Percentiles rank a stretch among this genome's conserved stretches.
Evolutionary conservation across 2,797 vertebrate genomes (phyloP).

Genomic region (Tympanoctomys barrerae): DNA sequence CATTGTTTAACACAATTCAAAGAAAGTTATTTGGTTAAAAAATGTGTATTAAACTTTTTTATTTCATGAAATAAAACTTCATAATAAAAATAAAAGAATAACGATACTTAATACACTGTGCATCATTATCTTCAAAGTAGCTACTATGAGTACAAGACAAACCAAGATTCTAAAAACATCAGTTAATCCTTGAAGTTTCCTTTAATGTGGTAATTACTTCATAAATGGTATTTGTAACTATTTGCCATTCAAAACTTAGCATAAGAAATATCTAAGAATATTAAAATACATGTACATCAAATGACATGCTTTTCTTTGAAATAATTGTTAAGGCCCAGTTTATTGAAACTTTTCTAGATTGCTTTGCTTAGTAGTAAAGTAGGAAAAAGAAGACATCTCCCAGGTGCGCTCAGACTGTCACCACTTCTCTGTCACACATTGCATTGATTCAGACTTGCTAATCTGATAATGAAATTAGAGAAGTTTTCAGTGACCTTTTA

Average conservation of each 20-base stretch:
- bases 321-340: slow-evolving; percentile 19
- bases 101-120: not conserved
- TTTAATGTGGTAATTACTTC: slow-evolving; percentile 42
- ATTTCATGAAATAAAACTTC: not conserved
- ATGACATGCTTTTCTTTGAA: slow-evolving; percentile 25
- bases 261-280: slow-evolving; percentile 28
- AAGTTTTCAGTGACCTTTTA: not conserved
- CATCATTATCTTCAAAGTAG: not conserved
- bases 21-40: slow-evolving; percentile 53
- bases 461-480: slow-evolving; percentile 24
- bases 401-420: slow-evolving; percentile 2
- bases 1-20: slow-evolving; percentile 33
- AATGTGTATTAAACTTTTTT: not conserved
- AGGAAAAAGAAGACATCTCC: slow-evolving; percentile 28
- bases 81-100: not conserved
- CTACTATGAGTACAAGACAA: not conserved
- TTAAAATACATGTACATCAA: slow-evolving; percentile 36
- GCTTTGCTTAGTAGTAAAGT: slow-evolving; percentile 51
- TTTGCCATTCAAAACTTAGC: slow-evolving; percentile 60
- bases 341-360: slow-evolving; percentile 31
- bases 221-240: not conserved
- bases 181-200: slow-evolving; percentile 30
- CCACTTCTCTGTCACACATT: not conserved
- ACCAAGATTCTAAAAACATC: slow-evolving; percentile 28
- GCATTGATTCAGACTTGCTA: slow-evolving; percentile 24